phyloP scores from a whole-genome alignment of 2,888 invertebrate species.

The Blastobasis adustella region DNA sequence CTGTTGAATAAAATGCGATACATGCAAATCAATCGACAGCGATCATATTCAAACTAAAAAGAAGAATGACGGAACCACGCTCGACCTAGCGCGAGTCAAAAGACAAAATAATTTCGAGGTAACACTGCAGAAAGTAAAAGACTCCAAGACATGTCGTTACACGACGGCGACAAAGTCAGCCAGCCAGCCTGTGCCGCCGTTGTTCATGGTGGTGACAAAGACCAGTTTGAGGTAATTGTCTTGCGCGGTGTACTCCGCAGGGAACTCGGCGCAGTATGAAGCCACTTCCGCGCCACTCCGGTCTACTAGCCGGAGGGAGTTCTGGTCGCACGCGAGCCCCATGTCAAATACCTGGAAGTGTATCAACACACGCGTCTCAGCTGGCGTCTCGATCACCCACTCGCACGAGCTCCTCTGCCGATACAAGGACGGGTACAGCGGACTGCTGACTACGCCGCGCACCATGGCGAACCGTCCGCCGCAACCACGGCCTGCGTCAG shows the following conservation, averaged over 20 bases:
- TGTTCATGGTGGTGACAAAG: slow-evolving; percentile 79
- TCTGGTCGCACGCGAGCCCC: slow-evolving; percentile 77
- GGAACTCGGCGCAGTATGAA: slow-evolving; percentile 70
- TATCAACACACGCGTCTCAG: slow-evolving; percentile 35
- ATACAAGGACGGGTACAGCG: slow-evolving; percentile 51
- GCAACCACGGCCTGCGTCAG: slow-evolving; percentile 55
- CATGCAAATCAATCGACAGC: too few species aligned
- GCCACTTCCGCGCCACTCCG: slow-evolving; percentile 44
- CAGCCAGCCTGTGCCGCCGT: slow-evolving; percentile 83
- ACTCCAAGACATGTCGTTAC: background rate
- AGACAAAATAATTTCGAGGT: too few species aligned
- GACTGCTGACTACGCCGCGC: slow-evolving; percentile 52
- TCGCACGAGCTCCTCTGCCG: slow-evolving; percentile 43
- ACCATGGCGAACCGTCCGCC: slow-evolving; percentile 46
- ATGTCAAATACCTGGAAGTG: slow-evolving; percentile 74
- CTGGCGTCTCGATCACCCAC: slow-evolving; percentile 57
- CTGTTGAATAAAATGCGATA: too few species aligned
- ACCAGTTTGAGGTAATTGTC: slow-evolving; percentile 75
- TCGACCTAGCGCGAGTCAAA: too few species aligned
- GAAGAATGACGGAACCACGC: too few species aligned
- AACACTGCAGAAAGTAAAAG: too few species aligned
- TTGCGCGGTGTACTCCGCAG: slow-evolving; percentile 68
- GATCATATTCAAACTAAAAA: too few species aligned
- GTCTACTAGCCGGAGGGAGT: slow-evolving; percentile 79
- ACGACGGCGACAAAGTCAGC: slow-evolving; percentile 43